Conservation (phyloP, 2,888 invertebrate genomes). For the Colletes collaris region DNA sequence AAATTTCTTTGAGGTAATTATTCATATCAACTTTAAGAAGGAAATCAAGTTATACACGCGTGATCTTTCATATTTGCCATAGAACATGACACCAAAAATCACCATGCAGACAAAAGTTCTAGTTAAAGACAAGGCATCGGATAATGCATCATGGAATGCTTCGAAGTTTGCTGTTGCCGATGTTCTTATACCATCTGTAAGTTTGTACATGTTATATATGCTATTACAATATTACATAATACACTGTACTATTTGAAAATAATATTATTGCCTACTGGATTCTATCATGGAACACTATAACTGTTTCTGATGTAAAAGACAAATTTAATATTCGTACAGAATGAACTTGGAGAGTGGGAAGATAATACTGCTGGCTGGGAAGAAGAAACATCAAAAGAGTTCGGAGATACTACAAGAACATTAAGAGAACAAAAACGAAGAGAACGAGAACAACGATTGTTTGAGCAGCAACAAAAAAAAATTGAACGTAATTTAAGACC, state of each 20-base stretch:
- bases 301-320: background rate
- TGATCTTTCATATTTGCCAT: conserved; percentile 54
- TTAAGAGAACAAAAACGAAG: conserved; percentile 75
- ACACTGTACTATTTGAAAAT: background rate
- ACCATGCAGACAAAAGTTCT: conserved; percentile 86
- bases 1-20: conserved; percentile 85
- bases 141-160: conserved; percentile 75
- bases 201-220: conserved; percentile 36
- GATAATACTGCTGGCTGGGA: conserved; percentile 85
- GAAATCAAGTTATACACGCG: background rate
- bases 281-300: background rate
- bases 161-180: conserved; percentile 83
- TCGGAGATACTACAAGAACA: conserved; percentile 74
- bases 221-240: background rate
- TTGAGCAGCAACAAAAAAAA: conserved; percentile 78
- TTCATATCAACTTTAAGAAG: too few relatives aligned
- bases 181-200: conserved; percentile 83
- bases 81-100: conserved; percentile 87
- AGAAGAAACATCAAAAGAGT: conserved; percentile 80
- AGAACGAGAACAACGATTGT: conserved; percentile 76
- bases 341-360: conserved; percentile 85
- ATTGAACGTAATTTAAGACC: conserved; percentile 75
- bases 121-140: conserved; percentile 80
- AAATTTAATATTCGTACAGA: conserved; percentile 72
- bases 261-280: background rate